phyloP scores from a whole-genome alignment of 2,113 vertebrate species.

The Sinocyclocheilus rhinocerous region DNA sequence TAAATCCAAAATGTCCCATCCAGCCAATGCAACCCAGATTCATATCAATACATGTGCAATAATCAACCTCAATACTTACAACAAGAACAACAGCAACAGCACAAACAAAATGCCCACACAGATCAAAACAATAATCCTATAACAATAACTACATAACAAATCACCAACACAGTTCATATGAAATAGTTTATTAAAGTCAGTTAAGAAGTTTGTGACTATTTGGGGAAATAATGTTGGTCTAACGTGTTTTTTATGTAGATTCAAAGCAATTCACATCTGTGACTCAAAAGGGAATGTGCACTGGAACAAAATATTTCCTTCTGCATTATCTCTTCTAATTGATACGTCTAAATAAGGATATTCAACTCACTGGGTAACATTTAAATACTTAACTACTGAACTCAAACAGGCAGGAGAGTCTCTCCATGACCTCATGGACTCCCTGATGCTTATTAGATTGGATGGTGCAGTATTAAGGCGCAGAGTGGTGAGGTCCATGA shows the following conservation, averaged over 20 bases:
- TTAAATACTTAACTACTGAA: neutral
- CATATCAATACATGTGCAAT: too few relatives aligned
- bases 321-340: neutral
- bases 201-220: neutral
- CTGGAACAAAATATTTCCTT: neutral
- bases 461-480: neutral
- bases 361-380: neutral
- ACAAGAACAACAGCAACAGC: neutral
- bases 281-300: neutral
- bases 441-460: neutral
- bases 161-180: neutral
- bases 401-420: neutral
- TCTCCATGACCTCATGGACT: constrained; percentile 11
- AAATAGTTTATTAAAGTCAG: neutral
- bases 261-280: too few relatives aligned
- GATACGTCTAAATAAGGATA: neutral
- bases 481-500: constrained; percentile 40
- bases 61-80: neutral
- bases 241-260: too few relatives aligned
- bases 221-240: neutral
- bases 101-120: neutral
- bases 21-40: neutral
- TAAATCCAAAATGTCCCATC: neutral
- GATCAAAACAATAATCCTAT: neutral
- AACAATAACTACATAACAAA: neutral